Base-by-base conservation (phyloP, 1,140 invertebrate genomes). In the Latrodectus geometricus region DNA sequence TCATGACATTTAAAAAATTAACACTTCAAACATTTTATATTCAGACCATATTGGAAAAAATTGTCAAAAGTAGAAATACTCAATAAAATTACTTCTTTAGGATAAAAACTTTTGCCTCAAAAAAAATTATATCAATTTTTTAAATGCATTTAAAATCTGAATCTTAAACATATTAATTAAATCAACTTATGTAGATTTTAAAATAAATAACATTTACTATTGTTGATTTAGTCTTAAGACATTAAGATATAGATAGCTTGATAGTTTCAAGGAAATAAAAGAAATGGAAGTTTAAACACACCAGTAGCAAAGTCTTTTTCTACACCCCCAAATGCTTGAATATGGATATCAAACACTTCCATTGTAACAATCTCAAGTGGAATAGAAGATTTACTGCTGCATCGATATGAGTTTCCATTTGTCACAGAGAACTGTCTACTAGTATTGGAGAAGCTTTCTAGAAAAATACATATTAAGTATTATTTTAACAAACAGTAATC, bases 291-390 rank as follows among this genome's bases (percentile, higher is more conserved):
- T 5, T 21, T 0, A 54, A 8, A 52, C 48, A 23, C 74, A 74
- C 72, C 61, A 50, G 23, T 75, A 65, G 21, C 48, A 75, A 75
- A 83, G 15, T n/a, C 81, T 20, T 61, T 17, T 20, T 75, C 66
- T 0, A 48, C 9, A 65, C 9, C 70, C 21, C 66, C 79, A 81
- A 72, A 81, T 23, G 79, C 79, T 81, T 81, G 79, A 23, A 81
- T 56, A 35, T 81, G 79, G 23, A 81, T 81, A 7, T 70, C 11
- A 35, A 50, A 72, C 9, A 81, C 21, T 15, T 81, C 20, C 79
- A 81, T 72, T 9, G 79, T 72, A 17, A 21, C 79, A 81, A 56
- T 81, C 17, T 49, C 50, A 48, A 81, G 9, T 12, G 21, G 48
- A 70, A 81, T 7, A 17, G 66, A 7, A 79, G 61, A 23, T 0